Base-by-base conservation (phyloP, 2,888 invertebrate species). In the Allacma fusca region DNA sequence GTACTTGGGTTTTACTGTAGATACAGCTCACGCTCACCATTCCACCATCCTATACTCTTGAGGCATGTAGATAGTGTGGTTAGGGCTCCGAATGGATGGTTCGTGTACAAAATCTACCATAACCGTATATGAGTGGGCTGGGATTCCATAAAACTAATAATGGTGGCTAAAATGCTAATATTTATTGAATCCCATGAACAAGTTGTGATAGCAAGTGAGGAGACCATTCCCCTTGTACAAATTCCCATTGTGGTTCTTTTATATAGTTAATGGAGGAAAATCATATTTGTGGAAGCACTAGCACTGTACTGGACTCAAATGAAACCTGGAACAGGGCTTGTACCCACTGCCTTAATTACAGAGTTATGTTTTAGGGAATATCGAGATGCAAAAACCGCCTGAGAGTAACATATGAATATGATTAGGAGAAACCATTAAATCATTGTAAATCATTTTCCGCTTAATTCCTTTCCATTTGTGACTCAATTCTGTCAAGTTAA, bases 391-490 rank as follows among this genome's bases (percentile, higher is more conserved):
- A 9, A 34, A n/a, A n/a, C n/a, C n/a, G n/a, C n/a, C n/a, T n/a
- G 59, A n/a, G 59, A 59, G 23, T 40, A 40, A 16, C 50, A 50
- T 16, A 62, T 62, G 62, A 67, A n/a, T 4, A 67, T 28, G 67
- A 29, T 62, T 59, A 72, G 57, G 21, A 29, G 4, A 0, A 29
- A 28, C 57, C 62, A 72, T 72, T 72, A 72, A 59, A 50, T 29
- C 28, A 19, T 1, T 74, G 73, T 64, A 74, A 71, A 74, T 74
- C 64, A 74, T 74, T 74, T 74, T 65, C 73, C 40, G 21, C 64
- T 62, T 34, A 73, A 34, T 73, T 64, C 64, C 59, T 24, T 50
- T 34, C 24, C 73, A 74, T 64, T 74, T 59, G 59, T 74, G 43
- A 62, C 65, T 64, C 43, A 16, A 64, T 43, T 34, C n/a, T 74